Percentiles rank a stretch among this genome's conserved stretches.
Evolutionary conservation across 2,888 invertebrate genomes (phyloP).

Genomic region (Ectobius pallidus): DNA sequence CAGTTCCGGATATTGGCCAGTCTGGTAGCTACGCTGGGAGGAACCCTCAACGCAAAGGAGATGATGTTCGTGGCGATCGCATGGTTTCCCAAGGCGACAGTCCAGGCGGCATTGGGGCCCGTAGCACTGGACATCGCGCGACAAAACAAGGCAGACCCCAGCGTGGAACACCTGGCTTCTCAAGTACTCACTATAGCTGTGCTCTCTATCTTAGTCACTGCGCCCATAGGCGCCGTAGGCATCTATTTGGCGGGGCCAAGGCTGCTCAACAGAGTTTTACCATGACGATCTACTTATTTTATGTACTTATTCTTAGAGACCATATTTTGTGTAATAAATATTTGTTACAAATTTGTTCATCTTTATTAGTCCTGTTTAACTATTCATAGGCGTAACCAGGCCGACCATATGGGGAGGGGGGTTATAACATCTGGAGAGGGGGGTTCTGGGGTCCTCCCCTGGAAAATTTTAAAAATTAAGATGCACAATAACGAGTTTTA

Average conservation of each 20-base stretch:
- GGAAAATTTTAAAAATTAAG: too few species aligned
- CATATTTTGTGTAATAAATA: too few species aligned
- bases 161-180: constrained; percentile 46
- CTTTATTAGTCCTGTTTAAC: too few species aligned
- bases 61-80: constrained; percentile 72
- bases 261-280: constrained; percentile 44
- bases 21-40: constrained; percentile 58
- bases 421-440: too few species aligned
- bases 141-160: constrained; percentile 46
- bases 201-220: constrained; percentile 55
- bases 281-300: too few species aligned
- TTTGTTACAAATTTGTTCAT: too few species aligned
- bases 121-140: constrained; percentile 64
- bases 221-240: constrained; percentile 54
- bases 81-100: constrained; percentile 82
- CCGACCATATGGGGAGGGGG: too few species aligned
- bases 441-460: too few species aligned
- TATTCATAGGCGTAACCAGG: too few species aligned
- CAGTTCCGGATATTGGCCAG: constrained; percentile 60
- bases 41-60: constrained; percentile 66
- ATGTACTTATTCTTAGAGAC: too few species aligned
- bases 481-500: too few species aligned
- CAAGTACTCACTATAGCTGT: constrained; percentile 53
- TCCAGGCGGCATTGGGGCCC: constrained; percentile 74
- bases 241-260: constrained; percentile 49